Conservation (phyloP, 2,113 vertebrate species). For the Myotis yumanensis region DNA sequence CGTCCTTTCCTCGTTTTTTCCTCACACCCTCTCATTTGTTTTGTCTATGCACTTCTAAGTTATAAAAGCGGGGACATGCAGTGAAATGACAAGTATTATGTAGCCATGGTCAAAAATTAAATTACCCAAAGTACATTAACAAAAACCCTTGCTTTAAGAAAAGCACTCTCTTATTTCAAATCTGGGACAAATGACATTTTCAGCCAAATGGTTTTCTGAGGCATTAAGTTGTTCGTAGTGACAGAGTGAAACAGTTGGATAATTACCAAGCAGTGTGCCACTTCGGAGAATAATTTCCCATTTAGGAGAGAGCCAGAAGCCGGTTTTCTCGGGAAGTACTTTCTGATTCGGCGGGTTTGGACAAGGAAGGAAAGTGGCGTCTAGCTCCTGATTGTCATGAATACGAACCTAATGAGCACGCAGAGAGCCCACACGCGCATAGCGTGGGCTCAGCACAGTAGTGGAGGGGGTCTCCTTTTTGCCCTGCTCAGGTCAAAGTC, state of each 20-base stretch:
- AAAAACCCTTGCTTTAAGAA: slow-evolving; percentile 18
- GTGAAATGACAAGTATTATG: not conserved
- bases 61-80: not conserved
- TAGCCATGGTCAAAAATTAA: slow-evolving; percentile 58
- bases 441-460: slow-evolving; percentile 66
- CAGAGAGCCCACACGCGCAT: not conserved
- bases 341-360: not conserved
- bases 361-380: not conserved
- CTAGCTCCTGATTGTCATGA: not conserved
- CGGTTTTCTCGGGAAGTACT: not conserved
- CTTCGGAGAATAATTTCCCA: slow-evolving; percentile 48
- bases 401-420: not conserved
- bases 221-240: slow-evolving; percentile 54
- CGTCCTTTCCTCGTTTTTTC: not conserved
- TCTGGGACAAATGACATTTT: slow-evolving; percentile 55
- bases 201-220: slow-evolving; percentile 38
- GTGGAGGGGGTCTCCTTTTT: slow-evolving; percentile 71
- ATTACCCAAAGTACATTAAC: not conserved
- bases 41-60: slow-evolving; percentile 39
- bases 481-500: slow-evolving; percentile 82
- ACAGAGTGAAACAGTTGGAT: slow-evolving; percentile 39
- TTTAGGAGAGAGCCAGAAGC: not conserved
- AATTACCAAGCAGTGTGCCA: slow-evolving; percentile 54
- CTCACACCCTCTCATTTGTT: not conserved
- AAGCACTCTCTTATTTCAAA: slow-evolving; percentile 39